Percentiles rank a stretch among this genome's conserved stretches.
phyloP scores from a whole-genome alignment of 2,113 vertebrate species.

The Semicossyphus pulcher region DNA sequence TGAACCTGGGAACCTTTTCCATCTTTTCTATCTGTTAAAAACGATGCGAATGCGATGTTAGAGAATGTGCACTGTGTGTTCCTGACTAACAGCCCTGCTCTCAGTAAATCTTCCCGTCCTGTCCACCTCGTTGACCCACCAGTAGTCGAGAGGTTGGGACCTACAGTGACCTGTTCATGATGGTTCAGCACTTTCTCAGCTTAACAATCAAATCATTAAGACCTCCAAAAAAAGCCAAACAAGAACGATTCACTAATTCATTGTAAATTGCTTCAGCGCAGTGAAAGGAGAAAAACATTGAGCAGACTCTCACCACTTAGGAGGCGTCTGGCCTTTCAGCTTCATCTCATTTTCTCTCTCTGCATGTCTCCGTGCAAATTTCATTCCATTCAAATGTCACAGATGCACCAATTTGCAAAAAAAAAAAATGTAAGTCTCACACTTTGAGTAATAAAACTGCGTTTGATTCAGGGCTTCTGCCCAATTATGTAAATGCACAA shows the following conservation, averaged over 20 bases:
- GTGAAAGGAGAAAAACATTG: not conserved
- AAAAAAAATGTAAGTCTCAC: not conserved
- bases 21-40: too few species aligned
- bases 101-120: too few species aligned
- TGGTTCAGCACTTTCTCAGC: too few species aligned
- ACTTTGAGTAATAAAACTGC: not conserved
- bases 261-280: not conserved
- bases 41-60: too few species aligned
- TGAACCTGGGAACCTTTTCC: too few species aligned
- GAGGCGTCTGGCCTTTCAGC: not conserved
- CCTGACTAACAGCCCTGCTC: too few species aligned
- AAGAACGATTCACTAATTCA: not conserved
- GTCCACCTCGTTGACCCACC: too few species aligned
- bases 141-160: not conserved
- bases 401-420: not conserved
- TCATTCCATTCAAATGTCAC: constrained; percentile 5
- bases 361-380: not conserved
- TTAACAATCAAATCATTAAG: not conserved
- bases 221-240: not conserved
- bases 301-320: not conserved
- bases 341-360: not conserved
- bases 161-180: too few species aligned
- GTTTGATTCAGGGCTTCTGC: not conserved
- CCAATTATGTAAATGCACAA: not conserved
- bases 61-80: too few species aligned